Base-by-base conservation (phyloP, 2,113 vertebrate genomes). In the Cygnus buccinator region DNA sequence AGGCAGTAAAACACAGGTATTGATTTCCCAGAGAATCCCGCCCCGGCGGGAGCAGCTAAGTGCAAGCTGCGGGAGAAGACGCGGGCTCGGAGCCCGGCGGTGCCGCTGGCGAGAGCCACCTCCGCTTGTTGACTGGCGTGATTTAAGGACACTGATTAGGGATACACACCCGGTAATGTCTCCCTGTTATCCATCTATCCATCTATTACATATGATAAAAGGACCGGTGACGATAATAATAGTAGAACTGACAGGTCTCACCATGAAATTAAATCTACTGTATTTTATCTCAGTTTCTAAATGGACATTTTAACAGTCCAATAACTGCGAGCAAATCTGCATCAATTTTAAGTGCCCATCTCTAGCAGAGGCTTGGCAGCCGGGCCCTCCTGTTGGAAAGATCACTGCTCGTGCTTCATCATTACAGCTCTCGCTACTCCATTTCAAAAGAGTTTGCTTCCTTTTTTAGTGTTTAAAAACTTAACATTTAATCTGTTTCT, bases 401-500 rank as follows among this genome's bases (percentile, higher is more conserved):
- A 94, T 91, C 94, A 86, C 82, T 13, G 91, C 85, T 90, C 81
- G 10, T 8, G 84, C 72, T 94, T 79, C 93, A 89, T 94, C 96
- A 83, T 96, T 95, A 97, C 9, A 1, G 95, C 91, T 95, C 95
- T 94, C 84, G 82, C 93, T 48, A 92, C 94, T 96, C 95, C 94
- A 88, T 95, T 67, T 93, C 91, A 76, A 89, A 96, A 94, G 90
- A 84, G 92, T 50, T 37, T 37, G 68, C 94, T 94, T 95, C 89
- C 76, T 84, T 62, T 70, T 94, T 41, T n/a, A 93, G 93, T 31
- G 31, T 31, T 77, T 84, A 90, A 95, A 97, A 95, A 94, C 94
- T 93, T 92, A 97, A 94, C 89, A 95, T 95, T 94, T 94, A 93
- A 93, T 95, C 83, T 79, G 79, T 80, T 95, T 96, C 96, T 96